Percentiles rank a stretch among this genome's conserved stretches.
These are phyloP conservation scores for Heterotilapia buettikoferi DNA, from an alignment of 2,113 vertebrate genomes.

Conservation along the genomic window DNA sequence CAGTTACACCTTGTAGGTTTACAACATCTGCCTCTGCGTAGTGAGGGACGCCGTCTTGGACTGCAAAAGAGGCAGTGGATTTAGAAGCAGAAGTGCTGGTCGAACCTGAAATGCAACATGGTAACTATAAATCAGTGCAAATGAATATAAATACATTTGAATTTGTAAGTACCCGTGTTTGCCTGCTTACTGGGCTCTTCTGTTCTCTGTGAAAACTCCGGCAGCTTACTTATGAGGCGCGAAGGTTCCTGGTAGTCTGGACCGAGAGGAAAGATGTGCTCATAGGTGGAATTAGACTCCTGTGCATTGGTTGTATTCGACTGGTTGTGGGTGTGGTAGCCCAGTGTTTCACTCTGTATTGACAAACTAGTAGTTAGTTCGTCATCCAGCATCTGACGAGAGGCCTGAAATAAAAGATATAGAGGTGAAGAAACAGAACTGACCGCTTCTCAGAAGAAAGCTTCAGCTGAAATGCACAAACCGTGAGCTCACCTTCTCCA, in stretches of 20 bases:
- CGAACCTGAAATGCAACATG: slow-evolving; percentile 53
- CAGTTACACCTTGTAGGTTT: slow-evolving; percentile 93
- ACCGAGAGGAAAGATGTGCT: slow-evolving; percentile 91
- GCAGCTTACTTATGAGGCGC: slow-evolving; percentile 86
- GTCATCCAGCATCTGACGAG: slow-evolving; percentile 89
- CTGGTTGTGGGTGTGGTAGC: slow-evolving; percentile 78
- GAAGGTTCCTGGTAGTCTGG: slow-evolving; percentile 96
- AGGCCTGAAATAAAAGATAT: slow-evolving; percentile 76
- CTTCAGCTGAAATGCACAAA: background rate
- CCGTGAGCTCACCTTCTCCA: slow-evolving; percentile 85
- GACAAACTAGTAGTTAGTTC: slow-evolving; percentile 94
- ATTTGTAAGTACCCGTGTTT: background rate
- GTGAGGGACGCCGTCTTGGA: slow-evolving; percentile 87
- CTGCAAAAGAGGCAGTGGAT: slow-evolving; percentile 53
- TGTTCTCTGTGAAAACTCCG: slow-evolving; percentile 79
- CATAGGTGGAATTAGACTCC: slow-evolving; percentile 89
- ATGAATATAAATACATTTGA: background rate
- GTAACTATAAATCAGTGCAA: background rate
- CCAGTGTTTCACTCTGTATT: slow-evolving; percentile 91
- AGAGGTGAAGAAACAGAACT: slow-evolving; percentile 33
- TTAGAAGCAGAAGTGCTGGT: slow-evolving; percentile 73
- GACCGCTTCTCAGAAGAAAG: background rate
- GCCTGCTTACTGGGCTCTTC: slow-evolving; percentile 80
- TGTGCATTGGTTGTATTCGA: slow-evolving; percentile 81
- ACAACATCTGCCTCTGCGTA: slow-evolving; percentile 97